Conservation (phyloP, 2,888 invertebrate species). For the Patella caerulea region DNA sequence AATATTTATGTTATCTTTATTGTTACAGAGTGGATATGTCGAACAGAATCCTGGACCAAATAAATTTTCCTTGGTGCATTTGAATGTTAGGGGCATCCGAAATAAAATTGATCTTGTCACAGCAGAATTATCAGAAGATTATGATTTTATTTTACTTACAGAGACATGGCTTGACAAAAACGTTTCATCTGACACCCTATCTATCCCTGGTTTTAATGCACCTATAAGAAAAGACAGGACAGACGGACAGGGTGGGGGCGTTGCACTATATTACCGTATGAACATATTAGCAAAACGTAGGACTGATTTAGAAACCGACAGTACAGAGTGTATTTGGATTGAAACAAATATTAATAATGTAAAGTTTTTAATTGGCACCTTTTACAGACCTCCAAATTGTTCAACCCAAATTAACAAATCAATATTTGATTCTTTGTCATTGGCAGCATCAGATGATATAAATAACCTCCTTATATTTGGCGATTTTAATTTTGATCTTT, state of each 20-base stretch:
- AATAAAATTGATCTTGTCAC: not conserved
- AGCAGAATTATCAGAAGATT: not conserved
- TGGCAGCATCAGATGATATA: not conserved
- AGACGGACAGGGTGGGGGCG: not conserved
- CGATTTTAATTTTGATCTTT: not conserved
- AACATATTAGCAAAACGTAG: not conserved
- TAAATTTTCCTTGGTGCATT: too few species aligned
- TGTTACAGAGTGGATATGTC: too few species aligned
- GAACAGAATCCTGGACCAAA: too few species aligned
- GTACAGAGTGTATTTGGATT: not conserved
- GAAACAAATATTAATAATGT: not conserved
- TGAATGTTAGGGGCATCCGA: too few species aligned
- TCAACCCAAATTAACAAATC: not conserved
- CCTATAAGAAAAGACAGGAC: not conserved
- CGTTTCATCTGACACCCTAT: not conserved
- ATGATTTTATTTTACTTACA: not conserved
- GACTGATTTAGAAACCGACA: not conserved
- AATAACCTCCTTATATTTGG: not conserved
- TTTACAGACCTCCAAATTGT: not conserved
- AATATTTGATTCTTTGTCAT: not conserved
- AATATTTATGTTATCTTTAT: too few species aligned
- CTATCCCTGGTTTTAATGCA: not conserved
- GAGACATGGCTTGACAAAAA: conserved; percentile 10
- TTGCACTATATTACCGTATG: not conserved
- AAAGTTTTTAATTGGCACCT: conserved; percentile 1